Base-by-base conservation (phyloP, 1,140 invertebrate genomes). In the Lysiphlebus fabarum region DNA sequence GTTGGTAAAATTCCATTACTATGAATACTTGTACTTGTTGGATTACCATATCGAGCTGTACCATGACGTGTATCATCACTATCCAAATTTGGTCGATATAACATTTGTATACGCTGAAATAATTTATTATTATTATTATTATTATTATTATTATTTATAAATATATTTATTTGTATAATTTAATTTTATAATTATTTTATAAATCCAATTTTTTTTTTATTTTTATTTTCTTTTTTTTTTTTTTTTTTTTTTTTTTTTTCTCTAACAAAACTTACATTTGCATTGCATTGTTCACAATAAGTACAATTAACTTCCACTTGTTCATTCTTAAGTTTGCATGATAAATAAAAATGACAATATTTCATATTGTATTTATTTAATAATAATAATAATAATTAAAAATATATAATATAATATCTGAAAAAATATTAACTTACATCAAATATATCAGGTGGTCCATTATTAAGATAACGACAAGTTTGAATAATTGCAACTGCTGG, bases 381-480 rank as follows among this genome's bases (percentile, higher is more conserved):
- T 5, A 17, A 26, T 26, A 26, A 33, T 7, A 7, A 5, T 1
- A 26, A 26, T 33, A 47, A 47, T 5, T 26, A 47, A 47, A 26
- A 17, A 47, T 8, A 47, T 26, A 47, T n/a, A 7, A 47, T 26
- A 5, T 26, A 9, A 33, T 48, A 17, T n/a, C n/a, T n/a, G n/a
- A n/a, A n/a, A n/a, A n/a, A n/a, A n/a, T n/a, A n/a, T n/a, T n/a
- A 7, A 82, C 84, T 86, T 78, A 95, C 92, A 70, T 94, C 91
- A 60, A 92, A 84, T 70, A 95, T 88, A 77, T 94, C 91, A 0
- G 87, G 82, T n/a, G 90, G 90, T 48, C 90, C 91, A 48, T 82
- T 86, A 61, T 86, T 88, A 48, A 94, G 76, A 75, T 93, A 94
- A 9, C 90, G 84, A 77, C 87, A 92, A 6, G 88, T 92, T 69